phyloP scores from a whole-genome alignment of 2,888 invertebrate genomes.

The Cephus runcator region DNA sequence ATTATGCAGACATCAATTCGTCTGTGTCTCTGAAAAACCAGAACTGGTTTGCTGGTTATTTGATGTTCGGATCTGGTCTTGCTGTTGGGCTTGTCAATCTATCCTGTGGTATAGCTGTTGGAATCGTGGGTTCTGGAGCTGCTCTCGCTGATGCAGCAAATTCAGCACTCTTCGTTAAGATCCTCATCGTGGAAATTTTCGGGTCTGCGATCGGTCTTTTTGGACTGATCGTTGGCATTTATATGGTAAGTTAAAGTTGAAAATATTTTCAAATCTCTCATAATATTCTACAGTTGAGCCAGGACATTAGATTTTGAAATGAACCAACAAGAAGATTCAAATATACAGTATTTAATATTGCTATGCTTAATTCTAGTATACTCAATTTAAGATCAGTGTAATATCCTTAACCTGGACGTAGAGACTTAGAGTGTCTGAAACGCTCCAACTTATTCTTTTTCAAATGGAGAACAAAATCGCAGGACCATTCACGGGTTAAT shows the following conservation, averaged over 20 bases:
- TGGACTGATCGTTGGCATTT: slow-evolving; percentile 98
- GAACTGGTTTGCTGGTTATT: slow-evolving; percentile 89
- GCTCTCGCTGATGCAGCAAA: slow-evolving; percentile 98
- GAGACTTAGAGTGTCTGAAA: too few species aligned
- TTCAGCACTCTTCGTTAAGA: slow-evolving; percentile 95
- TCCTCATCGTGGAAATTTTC: slow-evolving; percentile 98
- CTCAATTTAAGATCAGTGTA: too few species aligned
- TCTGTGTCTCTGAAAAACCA: slow-evolving; percentile 45
- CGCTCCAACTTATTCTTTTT: too few species aligned
- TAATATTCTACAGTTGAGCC: neutral
- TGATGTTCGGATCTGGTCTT: slow-evolving; percentile 96
- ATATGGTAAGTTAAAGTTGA: slow-evolving; percentile 72
- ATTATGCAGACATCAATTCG: slow-evolving; percentile 11
- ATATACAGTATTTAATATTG: neutral
- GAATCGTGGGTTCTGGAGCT: slow-evolving; percentile 98
- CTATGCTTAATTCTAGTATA: neutral
- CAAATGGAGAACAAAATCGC: too few species aligned
- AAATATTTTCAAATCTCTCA: neutral
- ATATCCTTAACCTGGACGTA: too few species aligned
- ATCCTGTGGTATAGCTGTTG: slow-evolving; percentile 95
- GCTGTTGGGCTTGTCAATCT: slow-evolving; percentile 96
- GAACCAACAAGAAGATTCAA: neutral
- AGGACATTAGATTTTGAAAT: neutral
- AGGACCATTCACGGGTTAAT: too few species aligned
- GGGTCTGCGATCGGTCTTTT: slow-evolving; percentile 99